A percentile compares a stretch with the other conserved stretches of the same genome.
Evolutionary conservation across 2,797 vertebrate species (phyloP).

Genomic region (Synaphobranchus kaupii): DNA sequence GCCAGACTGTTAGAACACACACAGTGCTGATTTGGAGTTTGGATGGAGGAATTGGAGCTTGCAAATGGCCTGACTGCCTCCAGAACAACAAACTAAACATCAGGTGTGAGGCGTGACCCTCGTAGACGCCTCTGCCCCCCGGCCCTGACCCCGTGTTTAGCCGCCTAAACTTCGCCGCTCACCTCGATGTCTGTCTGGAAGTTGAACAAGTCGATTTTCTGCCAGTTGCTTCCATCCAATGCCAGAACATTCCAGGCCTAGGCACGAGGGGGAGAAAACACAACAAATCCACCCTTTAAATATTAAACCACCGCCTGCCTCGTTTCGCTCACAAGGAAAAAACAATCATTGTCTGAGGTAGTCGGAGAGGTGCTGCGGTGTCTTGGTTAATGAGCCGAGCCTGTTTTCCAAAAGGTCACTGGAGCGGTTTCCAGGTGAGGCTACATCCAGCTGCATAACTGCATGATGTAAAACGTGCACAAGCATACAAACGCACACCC

Average conservation of each 20-base stretch:
- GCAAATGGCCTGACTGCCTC: not conserved
- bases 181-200: constrained; percentile 98
- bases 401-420: not conserved
- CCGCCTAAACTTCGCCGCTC: constrained; percentile 47
- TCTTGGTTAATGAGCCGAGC: not conserved
- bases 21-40: not conserved
- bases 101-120: not conserved
- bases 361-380: not conserved
- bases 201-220: constrained; percentile 96
- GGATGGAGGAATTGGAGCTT: not conserved
- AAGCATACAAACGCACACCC: not conserved
- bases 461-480: not conserved
- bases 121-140: not conserved
- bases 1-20: not conserved
- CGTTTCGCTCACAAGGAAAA: not conserved
- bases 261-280: not conserved
- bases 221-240: constrained; percentile 96
- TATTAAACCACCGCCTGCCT: not conserved
- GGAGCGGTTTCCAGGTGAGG: not conserved
- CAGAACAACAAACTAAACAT: not conserved
- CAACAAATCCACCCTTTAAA: not conserved
- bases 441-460: not conserved
- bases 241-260: constrained; percentile 96
- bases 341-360: not conserved
- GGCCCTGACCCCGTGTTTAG: not conserved